Evolutionary conservation across 2,113 vertebrate species (phyloP), one percentile per base, ranked within the genome.

Genomic region (Ceyx margarethae): DNA sequence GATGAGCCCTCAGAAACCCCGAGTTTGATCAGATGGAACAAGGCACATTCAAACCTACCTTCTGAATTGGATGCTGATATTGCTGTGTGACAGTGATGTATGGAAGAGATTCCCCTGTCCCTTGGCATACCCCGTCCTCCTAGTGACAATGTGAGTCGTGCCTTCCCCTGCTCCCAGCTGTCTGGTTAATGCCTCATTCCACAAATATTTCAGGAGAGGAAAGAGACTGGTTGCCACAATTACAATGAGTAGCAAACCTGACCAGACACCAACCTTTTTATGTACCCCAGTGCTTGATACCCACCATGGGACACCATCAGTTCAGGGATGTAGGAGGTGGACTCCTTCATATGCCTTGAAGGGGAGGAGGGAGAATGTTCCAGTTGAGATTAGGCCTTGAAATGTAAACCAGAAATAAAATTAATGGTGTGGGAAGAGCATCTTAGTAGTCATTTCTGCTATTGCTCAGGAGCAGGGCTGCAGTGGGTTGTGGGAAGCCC

Each of bases 21-120:
- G 79, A 82, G 87, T 48, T 74, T 85, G 84, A 94, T 91, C 92
- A 75, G 92, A 73, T 20, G 53, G 81, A 95, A 80, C 67, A 85
- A 66, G 87, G 57, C 61, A 61, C 87, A 56, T 74, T 84, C 67
- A 28, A n/a, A 85, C 16, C 0, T 45, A 48, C 66, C 56, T 69
- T 56, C 11, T 25, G 81, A 85, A 64, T 33, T 80, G 76, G 89
- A 45, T 91, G 79, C 35, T 48, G 81, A 87, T 89, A 83, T 83
- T 77, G 57, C 87, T 56, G 72, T 0, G 13, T 95, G 91, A 90
- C 93, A 91, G 72, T 93, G 94, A 92, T 91, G 60, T 77, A 91
- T 95, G 79, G 72, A 22, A 80, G 75, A 95, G 75, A 73, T 77
- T 90, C 82, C 77, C 26, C 23, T 54, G 33, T 87, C 81, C 82